Conservation (phyloP, 1,140 invertebrate genomes). For the Apis laboriosa region DNA sequence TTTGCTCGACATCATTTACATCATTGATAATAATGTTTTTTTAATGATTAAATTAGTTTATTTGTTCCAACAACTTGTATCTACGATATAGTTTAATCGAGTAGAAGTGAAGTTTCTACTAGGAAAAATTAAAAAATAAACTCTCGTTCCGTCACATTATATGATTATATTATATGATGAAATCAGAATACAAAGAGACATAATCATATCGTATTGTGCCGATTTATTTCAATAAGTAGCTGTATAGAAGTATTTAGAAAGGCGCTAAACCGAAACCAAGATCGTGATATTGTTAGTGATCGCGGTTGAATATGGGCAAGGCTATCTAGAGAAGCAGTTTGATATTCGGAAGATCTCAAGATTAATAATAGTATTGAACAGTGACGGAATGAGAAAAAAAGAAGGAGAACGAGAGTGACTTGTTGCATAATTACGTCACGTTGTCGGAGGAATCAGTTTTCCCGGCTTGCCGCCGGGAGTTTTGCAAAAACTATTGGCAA, state of each 20-base stretch:
- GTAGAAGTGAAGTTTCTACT: too few relatives aligned
- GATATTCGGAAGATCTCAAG: conserved; percentile 57
- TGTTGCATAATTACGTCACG: conserved; percentile 67
- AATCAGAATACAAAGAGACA: conserved; percentile 8
- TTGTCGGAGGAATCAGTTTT: conserved; percentile 59
- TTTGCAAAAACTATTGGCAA: conserved; percentile 55
- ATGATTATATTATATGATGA: conserved; percentile 29
- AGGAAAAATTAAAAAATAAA: too few relatives aligned
- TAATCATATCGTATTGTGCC: conserved; percentile 18
- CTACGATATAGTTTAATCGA: too few relatives aligned
- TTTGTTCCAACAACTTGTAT: not conserved
- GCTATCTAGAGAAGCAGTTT: conserved; percentile 38
- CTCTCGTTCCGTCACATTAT: not conserved
- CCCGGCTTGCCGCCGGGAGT: conserved; percentile 8
- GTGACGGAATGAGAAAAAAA: not conserved
- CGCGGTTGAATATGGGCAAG: not conserved
- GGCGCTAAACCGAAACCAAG: not conserved
- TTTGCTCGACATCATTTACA: too few relatives aligned
- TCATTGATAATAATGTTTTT: conserved; percentile 7
- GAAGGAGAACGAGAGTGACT: not conserved
- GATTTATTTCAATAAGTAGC: conserved; percentile 35
- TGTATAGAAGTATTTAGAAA: conserved; percentile 13
- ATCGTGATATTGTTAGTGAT: conserved; percentile 43
- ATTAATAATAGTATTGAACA: conserved; percentile 57
- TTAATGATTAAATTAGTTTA: conserved; percentile 15